Evolutionary conservation across 30 jellyfish, hydroid and myxozoan genomes (phyloP).

Genomic region (Cassiopea andromeda): DNA sequence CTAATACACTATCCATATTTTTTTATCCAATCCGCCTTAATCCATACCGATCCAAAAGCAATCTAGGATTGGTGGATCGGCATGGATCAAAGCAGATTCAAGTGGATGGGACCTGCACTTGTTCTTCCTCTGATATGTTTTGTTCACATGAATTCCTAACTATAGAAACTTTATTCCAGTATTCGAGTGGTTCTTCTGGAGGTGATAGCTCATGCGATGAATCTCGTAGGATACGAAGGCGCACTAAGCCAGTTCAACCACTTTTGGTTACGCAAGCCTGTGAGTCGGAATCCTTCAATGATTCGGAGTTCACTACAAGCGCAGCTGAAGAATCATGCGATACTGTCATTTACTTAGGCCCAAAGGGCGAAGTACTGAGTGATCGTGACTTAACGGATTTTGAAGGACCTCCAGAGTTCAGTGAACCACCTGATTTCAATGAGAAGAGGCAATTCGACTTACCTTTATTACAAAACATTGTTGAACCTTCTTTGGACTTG

Average conservation of each 20-base stretch:
- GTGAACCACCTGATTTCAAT: conserved; percentile 8
- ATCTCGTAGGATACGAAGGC: conserved; percentile 72
- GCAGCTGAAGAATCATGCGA: conserved; percentile 99
- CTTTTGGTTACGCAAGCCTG: conserved; percentile 91
- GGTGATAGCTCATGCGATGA: conserved; percentile 99
- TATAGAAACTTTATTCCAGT: conserved; percentile 23
- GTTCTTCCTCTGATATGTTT: no score
- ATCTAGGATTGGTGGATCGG: no score
- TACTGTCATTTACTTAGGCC: conserved; percentile 93
- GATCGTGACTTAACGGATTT: conserved; percentile 93
- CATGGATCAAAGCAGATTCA: no score
- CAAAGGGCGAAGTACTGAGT: conserved; percentile 76
- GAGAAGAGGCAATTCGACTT: conserved; percentile 11
- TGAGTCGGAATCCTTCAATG: conserved; percentile 86
- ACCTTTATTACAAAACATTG: neutral
- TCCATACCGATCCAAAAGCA: no score
- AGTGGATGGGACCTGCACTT: no score
- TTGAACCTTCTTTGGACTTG: conserved; percentile 20
- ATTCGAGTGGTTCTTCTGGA: conserved; percentile 94
- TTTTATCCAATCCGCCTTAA: no score
- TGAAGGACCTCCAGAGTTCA: conserved; percentile 85
- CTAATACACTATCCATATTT: no score
- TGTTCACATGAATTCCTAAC: no score
- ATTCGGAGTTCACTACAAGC: conserved; percentile 94
- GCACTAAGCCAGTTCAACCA: conserved; percentile 94